phyloP scores from a whole-genome alignment of 2,113 vertebrate genomes.

The Oriolus oriolus region DNA sequence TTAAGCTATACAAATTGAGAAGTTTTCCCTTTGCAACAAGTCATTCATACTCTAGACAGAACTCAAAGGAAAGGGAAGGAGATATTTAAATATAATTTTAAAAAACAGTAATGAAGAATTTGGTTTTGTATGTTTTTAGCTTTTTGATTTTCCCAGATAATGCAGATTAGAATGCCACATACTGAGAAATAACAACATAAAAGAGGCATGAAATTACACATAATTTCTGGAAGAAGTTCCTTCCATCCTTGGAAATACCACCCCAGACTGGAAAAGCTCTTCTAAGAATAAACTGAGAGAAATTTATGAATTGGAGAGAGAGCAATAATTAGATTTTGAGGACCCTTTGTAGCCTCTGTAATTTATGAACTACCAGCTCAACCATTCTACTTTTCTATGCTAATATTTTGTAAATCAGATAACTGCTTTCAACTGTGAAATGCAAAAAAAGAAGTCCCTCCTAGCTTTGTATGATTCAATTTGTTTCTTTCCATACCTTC shows the following conservation, averaged over 20 bases:
- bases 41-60: background rate
- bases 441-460: background rate
- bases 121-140: background rate
- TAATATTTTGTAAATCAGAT: background rate
- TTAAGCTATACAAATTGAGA: background rate
- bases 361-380: background rate
- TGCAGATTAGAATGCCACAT: background rate
- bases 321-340: background rate
- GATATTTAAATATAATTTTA: background rate
- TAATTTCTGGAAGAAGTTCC: background rate
- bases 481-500: background rate
- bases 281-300: background rate
- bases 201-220: background rate
- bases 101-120: background rate
- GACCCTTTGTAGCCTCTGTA: background rate
- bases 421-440: background rate
- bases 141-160: background rate
- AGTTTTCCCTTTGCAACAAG: background rate
- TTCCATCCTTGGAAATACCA: background rate
- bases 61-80: background rate
- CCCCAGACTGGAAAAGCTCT: background rate
- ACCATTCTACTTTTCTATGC: background rate
- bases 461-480: background rate
- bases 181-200: background rate
- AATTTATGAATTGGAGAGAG: background rate